Evolutionary conservation across 2,888 invertebrate genomes (phyloP), one percentile per base, ranked within the genome.

Genomic region (Scrobipalpa atriplicella): DNA sequence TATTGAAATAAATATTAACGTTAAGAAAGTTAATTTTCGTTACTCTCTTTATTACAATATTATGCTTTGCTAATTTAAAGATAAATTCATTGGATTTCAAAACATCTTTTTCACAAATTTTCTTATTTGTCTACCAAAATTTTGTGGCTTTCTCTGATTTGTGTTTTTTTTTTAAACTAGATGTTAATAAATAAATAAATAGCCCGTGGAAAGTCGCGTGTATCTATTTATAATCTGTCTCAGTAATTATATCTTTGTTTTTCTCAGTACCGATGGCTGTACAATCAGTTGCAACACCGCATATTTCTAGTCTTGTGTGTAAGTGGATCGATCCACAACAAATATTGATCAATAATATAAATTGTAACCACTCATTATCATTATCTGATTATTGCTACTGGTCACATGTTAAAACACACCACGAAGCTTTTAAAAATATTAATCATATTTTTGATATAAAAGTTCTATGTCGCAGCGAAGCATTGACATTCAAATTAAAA

Each of bases 351-450:
- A 43, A 66, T 63, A 60, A 64, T 61, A 65, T n/a, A 72, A 74
- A 75, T 11, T 13, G 19, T 54, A 54, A 18, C 19, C 21, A 47
- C 47, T 52, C 19, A 52, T 9, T 52, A 52, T 29, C 29, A 47
- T 13, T 47, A 47, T 47, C 75, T 78, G 80, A 79, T 78, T 79
- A 82, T 77, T 72, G 77, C 77, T 84, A 69, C 70, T 66, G 65
- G 68, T 70, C 68, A 69, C 54, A 56, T 66, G 65, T 65, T 7
- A 36, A 9, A 6, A 38, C 16, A 8, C 10, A 19, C 10, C n/a
- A n/a, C n/a, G n/a, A 9, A 10, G 36, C 41, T 41, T 62, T 41
- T 56, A 8, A 21, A 56, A 21, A 19, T 21, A 29, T 29, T 2
- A 29, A 29, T 29, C 29, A 29, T 29, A 29, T 29, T 29, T 29